Conservation (phyloP, 2,888 invertebrate genomes). For the Dasypolia templi region DNA sequence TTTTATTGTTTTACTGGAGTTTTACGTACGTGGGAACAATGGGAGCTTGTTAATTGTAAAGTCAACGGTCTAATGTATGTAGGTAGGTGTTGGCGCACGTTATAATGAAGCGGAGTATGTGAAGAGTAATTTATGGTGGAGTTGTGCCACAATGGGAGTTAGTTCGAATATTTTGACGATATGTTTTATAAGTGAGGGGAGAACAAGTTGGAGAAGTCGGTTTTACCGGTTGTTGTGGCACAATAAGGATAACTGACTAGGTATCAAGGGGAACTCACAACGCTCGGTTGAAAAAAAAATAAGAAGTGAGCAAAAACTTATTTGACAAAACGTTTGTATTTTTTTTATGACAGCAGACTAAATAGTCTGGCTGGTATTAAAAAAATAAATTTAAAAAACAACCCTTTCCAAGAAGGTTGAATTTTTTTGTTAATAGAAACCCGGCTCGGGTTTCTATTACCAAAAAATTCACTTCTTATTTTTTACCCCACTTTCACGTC, state of each 20-base stretch:
- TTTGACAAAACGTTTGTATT: too few relatives aligned
- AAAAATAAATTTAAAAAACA: neutral
- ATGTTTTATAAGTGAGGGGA: slow-evolving; percentile 37
- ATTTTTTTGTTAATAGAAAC: too few relatives aligned
- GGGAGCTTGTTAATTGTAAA: slow-evolving; percentile 64
- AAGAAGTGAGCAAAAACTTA: neutral
- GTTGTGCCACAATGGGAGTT: slow-evolving; percentile 9
- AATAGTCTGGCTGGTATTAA: neutral
- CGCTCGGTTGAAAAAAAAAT: neutral
- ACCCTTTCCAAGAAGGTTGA: neutral
- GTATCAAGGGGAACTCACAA: neutral
- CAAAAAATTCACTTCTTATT: too few relatives aligned
- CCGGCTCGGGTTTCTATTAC: too few relatives aligned
- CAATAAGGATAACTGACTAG: neutral
- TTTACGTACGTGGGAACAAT: slow-evolving; percentile 60
- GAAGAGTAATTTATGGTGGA: slow-evolving; percentile 35
- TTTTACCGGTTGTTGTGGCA: neutral
- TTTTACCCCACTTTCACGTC: neutral
- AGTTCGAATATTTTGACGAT: slow-evolving; percentile 15
- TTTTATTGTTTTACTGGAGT: slow-evolving; percentile 66
- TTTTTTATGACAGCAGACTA: too few relatives aligned
- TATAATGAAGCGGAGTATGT: slow-evolving; percentile 59
- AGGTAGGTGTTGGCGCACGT: slow-evolving; percentile 41
- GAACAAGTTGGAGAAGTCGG: neutral
- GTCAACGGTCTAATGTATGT: slow-evolving; percentile 65